Conservation (phyloP, 92 coral and sea anemone genomes). For the Anthopleura xanthogrammica region DNA sequence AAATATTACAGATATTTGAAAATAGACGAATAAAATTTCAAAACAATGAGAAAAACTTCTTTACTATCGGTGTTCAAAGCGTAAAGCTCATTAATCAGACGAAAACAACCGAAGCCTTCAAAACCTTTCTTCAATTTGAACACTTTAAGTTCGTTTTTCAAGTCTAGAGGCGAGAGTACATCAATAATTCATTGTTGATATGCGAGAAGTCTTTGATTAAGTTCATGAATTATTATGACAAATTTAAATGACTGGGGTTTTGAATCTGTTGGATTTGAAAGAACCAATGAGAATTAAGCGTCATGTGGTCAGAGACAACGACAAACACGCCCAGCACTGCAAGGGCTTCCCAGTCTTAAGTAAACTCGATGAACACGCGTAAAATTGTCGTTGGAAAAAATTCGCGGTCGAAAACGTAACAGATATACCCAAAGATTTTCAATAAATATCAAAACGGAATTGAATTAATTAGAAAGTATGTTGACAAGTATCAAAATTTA, state of each 20-base stretch:
- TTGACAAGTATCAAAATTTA: slow-evolving; percentile 9
- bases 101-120: neutral
- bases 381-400: neutral
- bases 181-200: slow-evolving; percentile 18
- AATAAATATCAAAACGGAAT: neutral
- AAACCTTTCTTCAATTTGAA: neutral
- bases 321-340: neutral
- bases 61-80: neutral
- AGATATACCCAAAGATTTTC: neutral
- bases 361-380: neutral
- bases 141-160: slow-evolving; percentile 1
- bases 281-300: slow-evolving; percentile 15
- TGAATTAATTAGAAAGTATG: slow-evolving; percentile 7
- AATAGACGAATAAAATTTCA: neutral
- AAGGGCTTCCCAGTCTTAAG: neutral
- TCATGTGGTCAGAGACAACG: slow-evolving; percentile 10
- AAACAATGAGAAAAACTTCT: neutral
- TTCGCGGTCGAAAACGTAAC: neutral
- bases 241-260: slow-evolving; percentile 10
- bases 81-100: neutral
- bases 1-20: too few species aligned
- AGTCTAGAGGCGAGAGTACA: neutral
- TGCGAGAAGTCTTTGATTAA: slow-evolving; percentile 16
- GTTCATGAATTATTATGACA: slow-evolving; percentile 18
- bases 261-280: neutral